Conservation (phyloP, 1,140 invertebrate species). For the Polypedilum vanderplanki region DNA sequence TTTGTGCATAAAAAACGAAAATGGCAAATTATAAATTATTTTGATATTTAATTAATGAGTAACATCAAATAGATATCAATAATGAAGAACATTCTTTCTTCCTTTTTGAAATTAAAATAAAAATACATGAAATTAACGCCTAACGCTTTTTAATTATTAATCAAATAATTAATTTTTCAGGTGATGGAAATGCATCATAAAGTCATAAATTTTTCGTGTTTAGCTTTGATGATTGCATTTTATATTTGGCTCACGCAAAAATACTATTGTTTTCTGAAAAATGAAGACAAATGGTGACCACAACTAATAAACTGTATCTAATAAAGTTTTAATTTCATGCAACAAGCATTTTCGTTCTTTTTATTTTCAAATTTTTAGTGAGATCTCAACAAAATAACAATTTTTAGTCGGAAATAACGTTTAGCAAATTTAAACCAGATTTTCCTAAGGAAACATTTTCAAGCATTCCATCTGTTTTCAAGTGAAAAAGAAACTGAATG, state of each 20-base stretch:
- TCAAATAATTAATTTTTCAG: neutral
- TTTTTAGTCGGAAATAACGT: conserved; percentile 56
- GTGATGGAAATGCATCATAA: conserved; percentile 4
- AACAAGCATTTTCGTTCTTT: too few species aligned
- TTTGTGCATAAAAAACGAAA: neutral
- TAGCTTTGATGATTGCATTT: neutral
- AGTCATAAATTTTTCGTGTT: neutral
- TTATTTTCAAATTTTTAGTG: neutral
- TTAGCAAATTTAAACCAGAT: conserved; percentile 70
- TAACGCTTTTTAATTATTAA: neutral
- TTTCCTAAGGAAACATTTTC: conserved; percentile 69
- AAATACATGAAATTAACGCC: neutral
- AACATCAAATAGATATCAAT: neutral
- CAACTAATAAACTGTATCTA: neutral
- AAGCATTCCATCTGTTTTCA: conserved; percentile 67
- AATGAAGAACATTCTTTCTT: neutral
- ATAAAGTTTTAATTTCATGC: too few species aligned
- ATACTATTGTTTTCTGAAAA: conserved; percentile 2
- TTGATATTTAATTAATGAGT: neutral
- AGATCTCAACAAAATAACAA: neutral
- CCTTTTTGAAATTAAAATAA: neutral
- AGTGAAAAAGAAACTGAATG: conserved; percentile 67
- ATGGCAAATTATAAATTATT: neutral
- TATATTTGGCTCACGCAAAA: neutral
- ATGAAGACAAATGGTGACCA: neutral